Percentiles rank a stretch among this genome's conserved stretches.
phyloP scores from a whole-genome alignment of 92 coral and sea anemone genomes.

The Porites lobata region DNA sequence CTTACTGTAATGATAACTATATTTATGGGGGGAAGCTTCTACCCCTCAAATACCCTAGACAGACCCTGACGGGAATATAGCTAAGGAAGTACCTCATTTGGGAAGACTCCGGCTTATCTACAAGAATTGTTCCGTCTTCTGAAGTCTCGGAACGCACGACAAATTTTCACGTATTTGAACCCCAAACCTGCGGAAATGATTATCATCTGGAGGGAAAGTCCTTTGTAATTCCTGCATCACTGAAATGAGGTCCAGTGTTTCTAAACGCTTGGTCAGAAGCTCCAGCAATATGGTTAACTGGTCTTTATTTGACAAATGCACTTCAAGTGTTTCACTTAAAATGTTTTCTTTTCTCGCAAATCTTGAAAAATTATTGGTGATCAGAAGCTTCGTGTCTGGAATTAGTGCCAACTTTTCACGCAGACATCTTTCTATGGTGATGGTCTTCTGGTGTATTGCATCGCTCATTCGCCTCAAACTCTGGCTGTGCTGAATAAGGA shows the following conservation, averaged over 20 bases:
- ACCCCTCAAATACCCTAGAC: too few relatives aligned
- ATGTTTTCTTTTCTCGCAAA: not conserved
- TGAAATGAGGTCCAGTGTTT: not conserved
- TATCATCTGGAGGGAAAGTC: not conserved
- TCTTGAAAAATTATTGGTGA: not conserved
- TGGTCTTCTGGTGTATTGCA: not conserved
- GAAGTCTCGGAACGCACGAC: not conserved
- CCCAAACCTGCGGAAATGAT: not conserved
- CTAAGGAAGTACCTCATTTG: too few relatives aligned
- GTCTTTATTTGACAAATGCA: not conserved
- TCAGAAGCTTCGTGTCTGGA: not conserved
- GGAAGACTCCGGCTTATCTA: too few relatives aligned
- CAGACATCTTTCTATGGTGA: not conserved
- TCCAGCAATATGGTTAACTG: not conserved
- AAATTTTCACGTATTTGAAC: not conserved
- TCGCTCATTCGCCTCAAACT: not conserved
- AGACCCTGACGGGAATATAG: too few relatives aligned
- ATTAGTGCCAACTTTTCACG: not conserved
- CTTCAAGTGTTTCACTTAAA: not conserved
- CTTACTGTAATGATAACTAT: too few relatives aligned
- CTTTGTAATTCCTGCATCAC: slow-evolving; percentile 7
- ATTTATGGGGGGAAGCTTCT: too few relatives aligned
- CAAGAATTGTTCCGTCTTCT: not conserved
- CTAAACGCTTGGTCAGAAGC: not conserved
- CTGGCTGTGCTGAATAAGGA: not conserved